These are phyloP conservation scores for Octodon degus DNA, from an alignment of 2,113 vertebrate species.

Conservation along the genomic window DNA sequence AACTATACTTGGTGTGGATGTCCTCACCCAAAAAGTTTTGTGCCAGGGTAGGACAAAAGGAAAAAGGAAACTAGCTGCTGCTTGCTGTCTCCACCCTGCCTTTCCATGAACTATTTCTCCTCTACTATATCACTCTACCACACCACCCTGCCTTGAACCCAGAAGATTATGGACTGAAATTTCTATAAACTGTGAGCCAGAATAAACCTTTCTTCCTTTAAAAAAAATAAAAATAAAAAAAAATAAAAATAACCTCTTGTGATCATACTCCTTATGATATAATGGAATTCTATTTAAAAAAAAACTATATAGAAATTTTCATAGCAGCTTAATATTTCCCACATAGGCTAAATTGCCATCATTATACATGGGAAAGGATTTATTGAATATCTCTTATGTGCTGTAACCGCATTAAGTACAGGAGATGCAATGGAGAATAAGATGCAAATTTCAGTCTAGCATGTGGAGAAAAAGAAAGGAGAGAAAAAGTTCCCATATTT, in stretches of 20 bases:
- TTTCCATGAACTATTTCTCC: too few species aligned
- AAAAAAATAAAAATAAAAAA: too few species aligned
- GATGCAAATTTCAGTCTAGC: not conserved
- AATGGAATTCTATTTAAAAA: not conserved
- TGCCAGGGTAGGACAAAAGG: too few species aligned
- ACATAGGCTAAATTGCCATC: not conserved
- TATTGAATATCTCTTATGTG: not conserved
- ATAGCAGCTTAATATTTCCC: not conserved
- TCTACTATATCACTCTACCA: too few species aligned
- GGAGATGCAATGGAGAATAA: not conserved
- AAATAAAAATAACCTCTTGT: not conserved
- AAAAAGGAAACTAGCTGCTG: too few species aligned
- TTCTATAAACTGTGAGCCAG: too few species aligned
- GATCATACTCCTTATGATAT: not conserved
- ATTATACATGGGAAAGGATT: not conserved
- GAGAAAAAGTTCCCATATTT: not conserved
- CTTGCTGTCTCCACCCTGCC: too few species aligned
- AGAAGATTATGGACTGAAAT: too few species aligned
- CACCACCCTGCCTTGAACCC: too few species aligned
- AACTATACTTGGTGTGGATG: too few species aligned
- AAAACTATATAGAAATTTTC: not conserved
- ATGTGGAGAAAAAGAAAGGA: not conserved
- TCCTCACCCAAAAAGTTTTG: too few species aligned
- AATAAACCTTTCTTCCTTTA: too few species aligned
- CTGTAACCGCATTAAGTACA: not conserved